phyloP scores from a whole-genome alignment of 1,140 invertebrate species.

The Zophobas atratus region DNA sequence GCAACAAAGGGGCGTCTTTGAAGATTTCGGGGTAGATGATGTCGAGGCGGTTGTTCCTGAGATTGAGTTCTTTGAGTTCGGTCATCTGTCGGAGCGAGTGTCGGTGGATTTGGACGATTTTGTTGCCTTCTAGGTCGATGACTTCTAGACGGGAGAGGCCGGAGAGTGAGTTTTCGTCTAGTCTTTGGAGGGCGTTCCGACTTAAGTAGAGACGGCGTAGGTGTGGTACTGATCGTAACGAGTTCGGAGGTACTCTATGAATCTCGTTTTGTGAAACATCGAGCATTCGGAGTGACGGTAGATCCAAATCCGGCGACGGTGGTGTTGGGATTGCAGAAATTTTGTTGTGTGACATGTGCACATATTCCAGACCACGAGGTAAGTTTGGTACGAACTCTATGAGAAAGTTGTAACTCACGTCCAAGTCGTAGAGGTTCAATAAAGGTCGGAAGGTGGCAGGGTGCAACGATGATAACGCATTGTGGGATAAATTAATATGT shows the following conservation, averaged over 20 bases:
- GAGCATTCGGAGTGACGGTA: slow-evolving; percentile 80
- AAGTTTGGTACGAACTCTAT: slow-evolving; percentile 80
- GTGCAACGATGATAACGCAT: slow-evolving; percentile 78
- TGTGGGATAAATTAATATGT: slow-evolving; percentile 84
- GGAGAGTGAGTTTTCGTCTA: slow-evolving; percentile 80
- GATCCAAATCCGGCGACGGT: slow-evolving; percentile 77
- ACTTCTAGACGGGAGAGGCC: slow-evolving; percentile 81
- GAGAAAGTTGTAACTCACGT: slow-evolving; percentile 83
- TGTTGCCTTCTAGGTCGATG: slow-evolving; percentile 85
- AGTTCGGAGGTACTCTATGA: slow-evolving; percentile 77
- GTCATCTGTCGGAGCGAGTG: slow-evolving; percentile 77
- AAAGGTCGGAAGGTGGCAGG: slow-evolving; percentile 83
- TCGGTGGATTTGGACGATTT: slow-evolving; percentile 77
- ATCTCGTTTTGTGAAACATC: slow-evolving; percentile 86
- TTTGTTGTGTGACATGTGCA: slow-evolving; percentile 83
- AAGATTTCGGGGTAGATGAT: slow-evolving; percentile 79
- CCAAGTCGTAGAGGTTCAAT: slow-evolving; percentile 82
- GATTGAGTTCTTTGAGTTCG: slow-evolving; percentile 78
- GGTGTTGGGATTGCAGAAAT: slow-evolving; percentile 76
- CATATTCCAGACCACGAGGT: slow-evolving; percentile 82
- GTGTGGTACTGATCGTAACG: slow-evolving; percentile 78
- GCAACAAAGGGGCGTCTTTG: slow-evolving; percentile 76
- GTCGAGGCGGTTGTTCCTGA: slow-evolving; percentile 84
- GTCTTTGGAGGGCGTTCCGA: slow-evolving; percentile 81
- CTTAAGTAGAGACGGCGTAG: slow-evolving; percentile 82